phyloP scores from a whole-genome alignment of 2,113 vertebrate genomes.

The Fulmarus glacialis region DNA sequence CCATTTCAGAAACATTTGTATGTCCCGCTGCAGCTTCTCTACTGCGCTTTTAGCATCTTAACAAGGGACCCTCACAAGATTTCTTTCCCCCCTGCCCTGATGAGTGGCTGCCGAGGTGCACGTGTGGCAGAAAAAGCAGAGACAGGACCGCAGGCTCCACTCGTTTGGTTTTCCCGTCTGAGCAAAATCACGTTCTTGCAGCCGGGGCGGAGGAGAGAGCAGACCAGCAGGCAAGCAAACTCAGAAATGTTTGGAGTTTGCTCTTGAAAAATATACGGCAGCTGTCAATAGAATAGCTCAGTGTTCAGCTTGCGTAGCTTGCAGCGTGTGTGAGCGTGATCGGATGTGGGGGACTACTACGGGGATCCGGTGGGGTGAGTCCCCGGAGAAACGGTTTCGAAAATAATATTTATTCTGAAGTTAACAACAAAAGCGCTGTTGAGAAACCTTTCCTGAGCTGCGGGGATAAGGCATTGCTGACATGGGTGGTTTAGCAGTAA shows the following conservation, averaged over 20 bases:
- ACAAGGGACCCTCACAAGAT: neutral
- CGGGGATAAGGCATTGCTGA: neutral
- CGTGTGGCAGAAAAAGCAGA: neutral
- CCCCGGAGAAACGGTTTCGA: neutral
- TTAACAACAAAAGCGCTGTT: neutral
- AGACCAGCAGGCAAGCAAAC: fast-evolving
- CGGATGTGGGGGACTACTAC: constrained; percentile 8
- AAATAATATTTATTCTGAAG: constrained; percentile 19
- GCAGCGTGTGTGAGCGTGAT: neutral
- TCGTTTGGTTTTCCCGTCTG: neutral
- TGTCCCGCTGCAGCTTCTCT: neutral
- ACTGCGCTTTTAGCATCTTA: fast-evolving
- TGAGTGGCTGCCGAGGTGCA: neutral
- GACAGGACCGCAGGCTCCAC: neutral
- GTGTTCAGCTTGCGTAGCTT: neutral
- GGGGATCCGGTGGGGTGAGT: constrained; percentile 3
- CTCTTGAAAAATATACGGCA: neutral
- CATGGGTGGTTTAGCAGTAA: neutral
- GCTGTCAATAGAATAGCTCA: neutral
- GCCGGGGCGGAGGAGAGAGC: neutral
- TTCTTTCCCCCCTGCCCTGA: neutral
- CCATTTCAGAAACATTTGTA: fast-evolving
- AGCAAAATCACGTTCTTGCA: neutral
- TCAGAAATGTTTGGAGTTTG: neutral
- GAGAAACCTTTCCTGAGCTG: neutral